Base-by-base conservation (phyloP, 2,113 vertebrate species). In the Zeus faber region DNA sequence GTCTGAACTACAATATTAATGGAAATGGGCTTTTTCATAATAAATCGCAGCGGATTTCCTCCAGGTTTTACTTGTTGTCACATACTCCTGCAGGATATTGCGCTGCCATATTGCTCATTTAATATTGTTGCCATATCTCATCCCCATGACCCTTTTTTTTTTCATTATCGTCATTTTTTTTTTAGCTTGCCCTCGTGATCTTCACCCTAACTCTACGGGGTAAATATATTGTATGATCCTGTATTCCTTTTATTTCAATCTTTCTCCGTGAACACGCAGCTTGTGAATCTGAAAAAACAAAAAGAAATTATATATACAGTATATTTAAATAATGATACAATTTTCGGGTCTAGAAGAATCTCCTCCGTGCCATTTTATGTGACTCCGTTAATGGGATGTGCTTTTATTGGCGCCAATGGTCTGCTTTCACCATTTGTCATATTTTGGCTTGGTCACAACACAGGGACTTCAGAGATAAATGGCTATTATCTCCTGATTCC, bases 381-480 rank as follows among this genome's bases (percentile, higher is more conserved):
- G n/a, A n/a, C n/a, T n/a, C n/a, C n/a, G n/a, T n/a, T n/a, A 49
- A 33, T 40, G 35, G 26, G 2, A 24, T 53, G 24, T 45, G 18
- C 7, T 46, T 48, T 43, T 44, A 22, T 44, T 5, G 33, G 52
- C 18, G 14, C 33, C 3, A 3, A 11, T 35, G 29, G 13, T 8
- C 8, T 52, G 31, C 31, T 17, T 49, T 68, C 27, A 54, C 29
- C 33, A 21, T 49, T 58, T 73, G 18, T 16, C 20, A 54, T 50
- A 35, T 49, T 41, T 47, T 0, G 17, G 54, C 31, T 37, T 37
- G 29, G 63, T 69, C 56, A 50, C 53, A 63, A 27, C 23, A 2
- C 40, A 60, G 22, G 43, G 37, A 8, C 50, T 26, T 64, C 57
- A 63, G 51, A 62, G 67, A 77, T 71, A 67, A 79, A 76, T 2